These are phyloP conservation scores for Drosophila arizonae DNA, from an alignment of 1,140 invertebrate genomes.

Conservation along the genomic window DNA sequence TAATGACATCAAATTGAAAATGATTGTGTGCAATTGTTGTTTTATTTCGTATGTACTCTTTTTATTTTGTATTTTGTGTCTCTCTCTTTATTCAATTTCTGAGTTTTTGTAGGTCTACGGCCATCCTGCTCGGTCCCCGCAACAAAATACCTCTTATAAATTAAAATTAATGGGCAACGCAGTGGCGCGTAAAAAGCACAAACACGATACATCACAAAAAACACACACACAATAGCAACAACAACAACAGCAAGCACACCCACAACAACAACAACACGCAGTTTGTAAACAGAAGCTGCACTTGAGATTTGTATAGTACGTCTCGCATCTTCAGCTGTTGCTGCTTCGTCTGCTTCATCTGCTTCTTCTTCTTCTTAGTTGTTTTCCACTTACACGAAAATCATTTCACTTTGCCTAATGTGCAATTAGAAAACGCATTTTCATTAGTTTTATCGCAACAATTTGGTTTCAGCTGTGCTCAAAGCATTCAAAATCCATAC, in stretches of 20 bases:
- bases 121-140: conserved; percentile 36
- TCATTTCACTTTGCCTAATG: conserved; percentile 81
- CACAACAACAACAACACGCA: conserved; percentile 20
- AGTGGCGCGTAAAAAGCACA: conserved; percentile 75
- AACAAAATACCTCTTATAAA: conserved; percentile 50
- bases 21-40: conserved; percentile 82
- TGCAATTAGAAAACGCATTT: conserved; percentile 82
- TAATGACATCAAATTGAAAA: conserved; percentile 83
- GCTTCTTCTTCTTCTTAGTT: background rate
- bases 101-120: conserved; percentile 20
- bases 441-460: conserved; percentile 81
- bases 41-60: conserved; percentile 31
- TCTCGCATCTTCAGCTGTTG: background rate
- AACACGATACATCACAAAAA: conserved; percentile 63
- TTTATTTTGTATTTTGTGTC: conserved; percentile 7
- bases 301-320: conserved; percentile 55
- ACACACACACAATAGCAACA: conserved; percentile 19
- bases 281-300: conserved; percentile 76
- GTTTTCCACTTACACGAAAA: conserved; percentile 62
- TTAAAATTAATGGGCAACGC: conserved; percentile 77
- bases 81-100: conserved; percentile 23
- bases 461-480: conserved; percentile 66
- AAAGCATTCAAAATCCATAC: background rate
- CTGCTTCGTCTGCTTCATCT: background rate
- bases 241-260: conserved; percentile 1